Evolutionary conservation across 2,888 invertebrate genomes (phyloP).

Genomic region (Apodemia duryi): DNA sequence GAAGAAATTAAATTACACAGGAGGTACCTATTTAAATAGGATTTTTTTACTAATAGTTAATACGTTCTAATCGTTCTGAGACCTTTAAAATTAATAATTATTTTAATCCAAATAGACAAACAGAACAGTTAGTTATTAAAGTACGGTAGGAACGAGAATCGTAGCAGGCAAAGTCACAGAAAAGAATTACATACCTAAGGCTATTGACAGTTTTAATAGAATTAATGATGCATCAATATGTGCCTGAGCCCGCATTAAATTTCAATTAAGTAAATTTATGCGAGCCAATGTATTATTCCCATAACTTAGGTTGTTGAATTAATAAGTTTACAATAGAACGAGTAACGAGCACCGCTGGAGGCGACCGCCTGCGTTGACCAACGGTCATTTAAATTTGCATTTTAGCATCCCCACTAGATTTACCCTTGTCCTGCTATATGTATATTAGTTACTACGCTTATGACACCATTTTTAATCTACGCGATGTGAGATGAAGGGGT

Average conservation of each 20-base stretch:
- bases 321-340: slow-evolving; percentile 65
- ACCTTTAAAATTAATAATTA: background rate
- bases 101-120: background rate
- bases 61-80: too few species aligned
- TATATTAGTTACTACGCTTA: slow-evolving; percentile 40
- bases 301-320: slow-evolving; percentile 73
- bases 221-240: slow-evolving; percentile 34
- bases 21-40: too few species aligned
- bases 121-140: background rate
- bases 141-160: background rate
- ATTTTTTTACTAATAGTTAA: too few species aligned
- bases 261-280: slow-evolving; percentile 72
- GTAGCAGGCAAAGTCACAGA: background rate
- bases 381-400: slow-evolving; percentile 73
- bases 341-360: slow-evolving; percentile 61
- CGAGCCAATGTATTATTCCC: slow-evolving; percentile 46
- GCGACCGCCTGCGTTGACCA: slow-evolving; percentile 50
- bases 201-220: slow-evolving; percentile 25
- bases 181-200: background rate
- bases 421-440: slow-evolving; percentile 39
- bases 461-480: slow-evolving; percentile 51
- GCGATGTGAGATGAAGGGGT: slow-evolving; percentile 11
- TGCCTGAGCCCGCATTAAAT: slow-evolving; percentile 61
- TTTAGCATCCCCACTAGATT: slow-evolving; percentile 59
- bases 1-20: too few species aligned